Evolutionary conservation across 2,113 vertebrate genomes (phyloP).

Genomic region (Arenaria interpres): DNA sequence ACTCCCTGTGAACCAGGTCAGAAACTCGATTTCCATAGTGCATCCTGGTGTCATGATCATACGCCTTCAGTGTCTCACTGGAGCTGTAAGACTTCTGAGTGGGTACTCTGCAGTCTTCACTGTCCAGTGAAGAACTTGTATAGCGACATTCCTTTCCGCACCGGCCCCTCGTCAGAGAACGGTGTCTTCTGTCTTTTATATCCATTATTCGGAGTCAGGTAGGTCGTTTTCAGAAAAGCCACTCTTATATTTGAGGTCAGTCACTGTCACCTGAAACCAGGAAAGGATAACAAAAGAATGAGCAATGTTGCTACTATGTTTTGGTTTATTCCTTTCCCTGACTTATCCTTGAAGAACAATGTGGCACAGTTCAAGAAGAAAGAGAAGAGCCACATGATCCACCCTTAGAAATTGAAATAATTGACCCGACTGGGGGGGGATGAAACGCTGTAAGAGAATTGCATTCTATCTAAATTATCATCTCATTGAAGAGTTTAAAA

Average conservation of each 20-base stretch:
- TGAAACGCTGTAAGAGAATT: neutral
- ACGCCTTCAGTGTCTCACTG: slow-evolving; percentile 95
- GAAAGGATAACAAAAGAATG: neutral
- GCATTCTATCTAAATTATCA: slow-evolving; percentile 22
- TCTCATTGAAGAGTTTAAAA: slow-evolving; percentile 20
- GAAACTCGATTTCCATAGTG: slow-evolving; percentile 91
- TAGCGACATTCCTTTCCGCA: slow-evolving; percentile 92
- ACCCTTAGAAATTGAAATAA: slow-evolving; percentile 18
- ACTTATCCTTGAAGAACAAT: neutral
- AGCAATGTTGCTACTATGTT: neutral
- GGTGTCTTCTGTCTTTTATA: slow-evolving; percentile 90
- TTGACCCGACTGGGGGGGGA: neutral
- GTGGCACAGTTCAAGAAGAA: fast-evolving
- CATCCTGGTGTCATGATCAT: slow-evolving; percentile 92
- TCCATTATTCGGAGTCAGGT: slow-evolving; percentile 79
- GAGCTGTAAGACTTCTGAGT: slow-evolving; percentile 98
- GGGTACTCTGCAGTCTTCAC: slow-evolving; percentile 91
- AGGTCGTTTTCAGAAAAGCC: neutral
- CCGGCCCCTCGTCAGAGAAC: slow-evolving; percentile 87
- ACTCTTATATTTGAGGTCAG: neutral
- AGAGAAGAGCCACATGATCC: neutral
- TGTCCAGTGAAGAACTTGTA: slow-evolving; percentile 90
- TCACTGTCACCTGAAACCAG: slow-evolving; percentile 62
- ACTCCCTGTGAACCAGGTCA: slow-evolving; percentile 93
- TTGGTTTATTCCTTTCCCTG: neutral